A percentile compares a stretch with the other conserved stretches of the same genome.
phyloP scores from a whole-genome alignment of 37 sponge, comb jelly and placozoan genomes.

The Halisarca cf. caerulea region DNA sequence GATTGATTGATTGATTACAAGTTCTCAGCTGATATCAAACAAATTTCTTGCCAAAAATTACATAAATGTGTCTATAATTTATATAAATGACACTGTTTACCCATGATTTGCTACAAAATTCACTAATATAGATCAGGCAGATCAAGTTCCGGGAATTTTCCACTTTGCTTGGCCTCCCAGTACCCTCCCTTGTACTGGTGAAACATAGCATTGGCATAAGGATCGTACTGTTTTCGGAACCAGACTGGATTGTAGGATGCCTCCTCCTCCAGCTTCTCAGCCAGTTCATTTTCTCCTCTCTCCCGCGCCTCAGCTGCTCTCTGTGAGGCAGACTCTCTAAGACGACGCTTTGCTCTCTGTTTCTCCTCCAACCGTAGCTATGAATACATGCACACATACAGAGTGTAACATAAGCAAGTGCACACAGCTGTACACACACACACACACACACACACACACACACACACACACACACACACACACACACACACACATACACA shows the following conservation, averaged over 20 bases:
- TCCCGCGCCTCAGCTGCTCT: slow-evolving; percentile 73
- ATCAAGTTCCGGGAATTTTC: slow-evolving; percentile 20
- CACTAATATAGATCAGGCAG: slow-evolving; percentile 41
- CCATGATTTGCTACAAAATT: no score
- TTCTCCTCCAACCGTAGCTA: slow-evolving; percentile 89
- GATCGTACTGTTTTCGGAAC: slow-evolving; percentile 87
- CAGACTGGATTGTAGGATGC: slow-evolving; percentile 69
- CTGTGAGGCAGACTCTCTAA: slow-evolving; percentile 72
- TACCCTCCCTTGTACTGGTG: slow-evolving; percentile 91
- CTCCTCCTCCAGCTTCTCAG: slow-evolving; percentile 59
- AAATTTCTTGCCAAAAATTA: no score
- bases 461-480: no score
- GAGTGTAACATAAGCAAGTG: neutral
- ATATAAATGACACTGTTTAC: no score
- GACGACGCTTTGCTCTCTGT: slow-evolving; percentile 88
- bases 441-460: no score
- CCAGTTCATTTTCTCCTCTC: slow-evolving; percentile 68
- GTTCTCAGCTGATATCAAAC: no score
- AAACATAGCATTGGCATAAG: slow-evolving; percentile 61
- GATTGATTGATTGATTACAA: no score
- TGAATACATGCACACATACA: neutral
- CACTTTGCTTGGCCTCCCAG: slow-evolving; percentile 84
- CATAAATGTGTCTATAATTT: no score
- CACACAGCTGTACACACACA: no score
- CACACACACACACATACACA: no score